Conservation (phyloP, 2,888 invertebrate genomes). For the Nomada fabriciana region DNA sequence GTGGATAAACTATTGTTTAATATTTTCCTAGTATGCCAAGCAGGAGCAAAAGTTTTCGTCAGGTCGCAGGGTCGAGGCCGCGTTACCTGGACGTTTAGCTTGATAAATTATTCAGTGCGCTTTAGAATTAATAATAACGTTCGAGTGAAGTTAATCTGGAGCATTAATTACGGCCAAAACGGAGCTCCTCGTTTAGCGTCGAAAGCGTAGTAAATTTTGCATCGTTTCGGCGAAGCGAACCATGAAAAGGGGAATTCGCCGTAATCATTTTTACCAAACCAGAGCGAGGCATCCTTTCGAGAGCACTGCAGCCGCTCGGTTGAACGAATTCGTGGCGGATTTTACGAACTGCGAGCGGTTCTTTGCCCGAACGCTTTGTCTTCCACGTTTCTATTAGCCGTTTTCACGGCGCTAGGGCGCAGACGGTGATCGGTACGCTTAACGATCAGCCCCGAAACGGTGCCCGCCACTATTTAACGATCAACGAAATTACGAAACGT, state of each 20-base stretch:
- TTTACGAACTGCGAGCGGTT: constrained; percentile 2
- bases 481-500: constrained; percentile 60
- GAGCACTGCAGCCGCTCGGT: not conserved
- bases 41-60: not conserved
- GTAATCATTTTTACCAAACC: not conserved
- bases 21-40: no score
- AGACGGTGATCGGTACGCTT: constrained; percentile 4
- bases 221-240: constrained; percentile 4
- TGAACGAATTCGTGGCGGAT: constrained; percentile 8
- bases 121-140: not conserved
- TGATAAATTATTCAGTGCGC: not conserved
- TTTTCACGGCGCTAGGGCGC: constrained; percentile 13
- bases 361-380: not conserved
- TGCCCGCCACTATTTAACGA: constrained; percentile 56
- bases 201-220: constrained; percentile 35
- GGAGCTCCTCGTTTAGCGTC: constrained; percentile 2
- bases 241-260: constrained; percentile 1
- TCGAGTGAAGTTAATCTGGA: not conserved
- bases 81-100: not conserved
- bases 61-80: not conserved
- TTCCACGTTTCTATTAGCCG: constrained; percentile 27
- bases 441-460: constrained; percentile 49
- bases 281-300: not conserved
- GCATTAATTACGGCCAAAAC: not conserved
- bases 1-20: no score